A percentile compares a stretch with the other conserved stretches of the same genome.
phyloP scores from a whole-genome alignment of 1,140 invertebrate genomes.

The Euura saliciscinereae region DNA sequence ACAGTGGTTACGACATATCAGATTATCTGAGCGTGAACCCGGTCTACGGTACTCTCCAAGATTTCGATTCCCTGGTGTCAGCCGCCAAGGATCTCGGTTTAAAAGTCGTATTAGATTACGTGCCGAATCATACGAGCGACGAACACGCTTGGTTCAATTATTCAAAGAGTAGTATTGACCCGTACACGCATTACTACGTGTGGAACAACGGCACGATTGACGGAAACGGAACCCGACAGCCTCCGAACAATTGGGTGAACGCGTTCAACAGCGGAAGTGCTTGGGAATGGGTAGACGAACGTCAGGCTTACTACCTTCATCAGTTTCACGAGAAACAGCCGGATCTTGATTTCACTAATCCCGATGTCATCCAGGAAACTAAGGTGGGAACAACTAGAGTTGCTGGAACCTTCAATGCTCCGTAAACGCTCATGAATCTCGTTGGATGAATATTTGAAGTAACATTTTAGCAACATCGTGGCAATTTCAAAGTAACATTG shows the following conservation, averaged over 20 bases:
- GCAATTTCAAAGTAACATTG: too few relatives aligned
- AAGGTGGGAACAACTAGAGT: slow-evolving; percentile 46
- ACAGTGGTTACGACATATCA: slow-evolving; percentile 78
- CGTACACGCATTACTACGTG: slow-evolving; percentile 73
- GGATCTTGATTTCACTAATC: slow-evolving; percentile 71
- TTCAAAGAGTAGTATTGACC: slow-evolving; percentile 60
- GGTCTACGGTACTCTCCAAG: slow-evolving; percentile 73
- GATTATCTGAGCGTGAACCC: slow-evolving; percentile 73
- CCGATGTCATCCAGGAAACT: slow-evolving; percentile 61
- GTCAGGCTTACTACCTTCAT: slow-evolving; percentile 78
- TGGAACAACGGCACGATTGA: slow-evolving; percentile 61
- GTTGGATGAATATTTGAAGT: not conserved
- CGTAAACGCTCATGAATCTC: too few relatives aligned
- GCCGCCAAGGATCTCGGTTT: slow-evolving; percentile 63
- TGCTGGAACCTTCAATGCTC: not conserved
- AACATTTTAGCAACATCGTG: too few relatives aligned
- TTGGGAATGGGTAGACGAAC: slow-evolving; percentile 69
- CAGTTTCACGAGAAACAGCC: slow-evolving; percentile 71
- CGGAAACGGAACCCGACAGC: slow-evolving; percentile 26
- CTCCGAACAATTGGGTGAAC: slow-evolving; percentile 58
- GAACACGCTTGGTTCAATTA: slow-evolving; percentile 72
- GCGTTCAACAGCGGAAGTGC: slow-evolving; percentile 71
- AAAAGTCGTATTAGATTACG: slow-evolving; percentile 74
- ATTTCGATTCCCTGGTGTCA: slow-evolving; percentile 67
- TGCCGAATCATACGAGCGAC: slow-evolving; percentile 76